Conservation (phyloP, 2,888 invertebrate species). For the Melanostoma scalare region DNA sequence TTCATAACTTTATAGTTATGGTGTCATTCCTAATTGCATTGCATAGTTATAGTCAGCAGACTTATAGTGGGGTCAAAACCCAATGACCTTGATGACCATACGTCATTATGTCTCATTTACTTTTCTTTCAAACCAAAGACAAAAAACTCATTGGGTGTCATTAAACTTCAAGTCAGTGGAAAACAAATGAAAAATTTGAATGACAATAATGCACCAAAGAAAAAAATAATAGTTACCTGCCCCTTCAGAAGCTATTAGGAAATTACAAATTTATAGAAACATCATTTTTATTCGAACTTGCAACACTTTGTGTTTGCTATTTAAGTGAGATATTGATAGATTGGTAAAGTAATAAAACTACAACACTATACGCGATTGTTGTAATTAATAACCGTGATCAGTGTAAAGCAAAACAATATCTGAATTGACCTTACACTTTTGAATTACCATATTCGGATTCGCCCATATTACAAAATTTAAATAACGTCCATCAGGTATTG, state of each 20-base stretch:
- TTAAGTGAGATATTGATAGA: not conserved
- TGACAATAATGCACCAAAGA: not conserved
- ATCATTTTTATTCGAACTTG: not conserved
- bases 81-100: not conserved
- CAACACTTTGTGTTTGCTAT: not conserved
- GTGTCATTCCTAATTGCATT: too few species aligned
- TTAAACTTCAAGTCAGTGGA: not conserved
- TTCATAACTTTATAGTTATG: too few species aligned
- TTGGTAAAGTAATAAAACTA: not conserved
- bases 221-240: not conserved
- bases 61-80: not conserved
- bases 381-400: slow-evolving; percentile 1
- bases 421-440: not conserved
- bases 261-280: not conserved
- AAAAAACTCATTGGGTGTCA: not conserved
- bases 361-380: not conserved
- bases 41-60: too few species aligned
- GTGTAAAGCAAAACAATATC: not conserved
- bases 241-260: not conserved
- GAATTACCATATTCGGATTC: too few species aligned
- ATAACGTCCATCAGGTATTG: not conserved
- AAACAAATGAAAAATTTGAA: not conserved
- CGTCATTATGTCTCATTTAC: not conserved
- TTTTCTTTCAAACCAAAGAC: not conserved
- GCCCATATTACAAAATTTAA: too few species aligned